Evolutionary conservation across 1,140 invertebrate species (phyloP), one percentile per base, ranked within the genome.

Genomic region (Archivesica marissinica): DNA sequence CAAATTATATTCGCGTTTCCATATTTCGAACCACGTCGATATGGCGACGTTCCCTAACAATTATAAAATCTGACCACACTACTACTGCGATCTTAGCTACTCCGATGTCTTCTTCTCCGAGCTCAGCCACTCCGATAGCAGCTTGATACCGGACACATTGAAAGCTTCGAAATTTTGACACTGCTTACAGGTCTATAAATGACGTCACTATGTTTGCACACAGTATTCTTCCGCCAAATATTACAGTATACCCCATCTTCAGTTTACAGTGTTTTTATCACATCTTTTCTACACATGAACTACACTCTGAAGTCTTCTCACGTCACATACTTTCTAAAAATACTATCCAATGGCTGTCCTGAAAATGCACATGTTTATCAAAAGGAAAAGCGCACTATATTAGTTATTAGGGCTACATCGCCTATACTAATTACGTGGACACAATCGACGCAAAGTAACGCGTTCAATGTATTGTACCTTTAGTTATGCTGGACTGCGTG

Each of bases 401-500:
- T 17, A 9, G 17, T 17, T 17, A 9, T 44, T 17, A 44, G 41
- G 7, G 7, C 17, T 17, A 44, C 41, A 44, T 44, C 7, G 7
- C 7, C 17, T 44, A 7, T 7, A 44, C 7, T 9, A 17, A 44
- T 7, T 44, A 44, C 7, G 17, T 44, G 17, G 7, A 44, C 41
- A 44, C 17, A 9, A 44, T 44, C 41, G 7, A 44, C 41, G 7
- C 17, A 44, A 7, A 44, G 17, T 17, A 9, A 9, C 17, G 7
- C 41, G 41, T 44, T 9, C 7, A 44, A 44, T 44, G 41, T 44
- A 9, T 9, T 17, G 7, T 9, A 44, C 41, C 41, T 66, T 23
- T 28, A 79, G 77, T 33, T 3, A 79, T 79, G 1, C 9, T 79
- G 7, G 77, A 79, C 15, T 50, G 38, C 35, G 41, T 79, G 20